Evolutionary conservation across 1,140 invertebrate genomes (phyloP), one percentile per base, ranked within the genome.

Genomic region (Platorchestia sp.): DNA sequence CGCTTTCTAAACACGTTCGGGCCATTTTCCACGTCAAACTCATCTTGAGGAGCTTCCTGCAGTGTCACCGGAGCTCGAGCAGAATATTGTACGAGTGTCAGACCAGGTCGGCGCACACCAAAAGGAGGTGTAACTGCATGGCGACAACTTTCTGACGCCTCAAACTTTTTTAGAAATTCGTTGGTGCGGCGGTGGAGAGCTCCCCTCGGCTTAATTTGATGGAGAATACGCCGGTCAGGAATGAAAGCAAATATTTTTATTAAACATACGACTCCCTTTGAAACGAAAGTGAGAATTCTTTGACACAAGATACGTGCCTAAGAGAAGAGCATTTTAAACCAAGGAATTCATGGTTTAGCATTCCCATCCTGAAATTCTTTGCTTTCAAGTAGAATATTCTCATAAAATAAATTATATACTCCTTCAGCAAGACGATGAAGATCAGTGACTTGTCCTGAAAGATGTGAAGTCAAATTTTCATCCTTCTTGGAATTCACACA

Each of bases 171-270:
- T 75, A 75, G 27, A 75, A 75, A 75, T 75, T 75, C 59, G 59
- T 75, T 75, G 59, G 59, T 75, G 59, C 59, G 59, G 36, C 59
- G 14, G 59, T 75, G 59, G 14, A 75, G 59, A 75, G 59, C 10
- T 22, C 59, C 59, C 59, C 27, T 75, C 59, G 59, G 59, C 59
- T 75, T 75, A 75, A 75, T 75, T 75, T 75, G 59, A 75, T 75
- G 59, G 59, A 75, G 59, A 75, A 75, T 75, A 75, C 59, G 14
- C 59, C 27, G 59, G 10, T 75, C 59, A 75, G 59, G 59, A 75
- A 75, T 75, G 59, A 75, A 75, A 75, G 59, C 59, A 75, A 75
- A 75, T 75, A 75, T 75, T 75, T 75, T 75, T 75, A 75, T 22
- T 75, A 75, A 75, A 75, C 59, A 27, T 75, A 27, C 59, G 59